These are phyloP conservation scores for Agonum fuliginosum DNA, from an alignment of 2,888 invertebrate genomes.

Conservation along the genomic window DNA sequence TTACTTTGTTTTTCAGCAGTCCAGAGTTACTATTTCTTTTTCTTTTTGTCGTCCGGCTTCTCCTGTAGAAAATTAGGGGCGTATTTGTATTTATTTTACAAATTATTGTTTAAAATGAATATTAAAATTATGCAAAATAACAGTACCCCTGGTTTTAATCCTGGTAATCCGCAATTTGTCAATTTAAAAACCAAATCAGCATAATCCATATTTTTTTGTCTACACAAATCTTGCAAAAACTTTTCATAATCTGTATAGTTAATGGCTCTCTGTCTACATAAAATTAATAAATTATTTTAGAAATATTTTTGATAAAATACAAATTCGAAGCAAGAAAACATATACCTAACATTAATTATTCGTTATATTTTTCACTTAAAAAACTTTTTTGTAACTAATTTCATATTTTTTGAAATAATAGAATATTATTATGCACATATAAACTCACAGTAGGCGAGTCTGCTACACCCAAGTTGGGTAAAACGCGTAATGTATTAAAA, in stretches of 20 bases:
- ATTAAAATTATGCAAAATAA: neutral
- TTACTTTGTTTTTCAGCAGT: neutral
- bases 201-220: slow-evolving; percentile 83
- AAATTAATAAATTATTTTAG: slow-evolving; percentile 24
- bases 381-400: too few relatives aligned
- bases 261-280: slow-evolving; percentile 66
- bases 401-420: too few relatives aligned
- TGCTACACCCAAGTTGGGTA: too few relatives aligned
- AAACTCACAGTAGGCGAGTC: too few relatives aligned
- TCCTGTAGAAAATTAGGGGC: neutral
- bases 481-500: too few relatives aligned
- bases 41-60: neutral
- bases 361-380: too few relatives aligned
- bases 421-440: too few relatives aligned
- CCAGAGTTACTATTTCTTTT: neutral
- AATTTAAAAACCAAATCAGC: slow-evolving; percentile 86
- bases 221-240: slow-evolving; percentile 88
- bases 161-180: slow-evolving; percentile 86
- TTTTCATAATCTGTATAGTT: slow-evolving; percentile 71
- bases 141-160: slow-evolving; percentile 66
- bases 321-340: too few relatives aligned
- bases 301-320: too few relatives aligned
- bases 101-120: too few relatives aligned
- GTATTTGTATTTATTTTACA: neutral
- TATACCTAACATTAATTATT: too few relatives aligned